Evolutionary conservation across 2,113 vertebrate genomes (phyloP).

Genomic region (Oreamnos americanus): DNA sequence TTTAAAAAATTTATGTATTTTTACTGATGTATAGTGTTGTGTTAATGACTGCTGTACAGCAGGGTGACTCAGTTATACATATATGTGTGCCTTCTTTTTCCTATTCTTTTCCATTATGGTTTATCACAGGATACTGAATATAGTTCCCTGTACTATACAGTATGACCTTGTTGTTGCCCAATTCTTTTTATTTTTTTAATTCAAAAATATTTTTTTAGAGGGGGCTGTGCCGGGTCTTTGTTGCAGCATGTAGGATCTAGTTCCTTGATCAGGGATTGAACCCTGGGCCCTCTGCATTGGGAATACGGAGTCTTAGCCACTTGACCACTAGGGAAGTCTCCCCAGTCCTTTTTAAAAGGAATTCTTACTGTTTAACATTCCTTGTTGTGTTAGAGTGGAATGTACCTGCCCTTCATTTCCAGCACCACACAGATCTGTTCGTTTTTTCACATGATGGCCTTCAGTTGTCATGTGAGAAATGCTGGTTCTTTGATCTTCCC

Average conservation of each 20-base stretch:
- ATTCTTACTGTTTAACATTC: background rate
- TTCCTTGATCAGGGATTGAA: background rate
- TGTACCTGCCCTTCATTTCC: background rate
- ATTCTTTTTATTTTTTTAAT: background rate
- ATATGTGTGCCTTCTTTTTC: background rate
- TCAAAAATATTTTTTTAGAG: background rate
- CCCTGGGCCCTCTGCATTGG: background rate
- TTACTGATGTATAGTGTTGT: background rate
- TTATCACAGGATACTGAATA: background rate
- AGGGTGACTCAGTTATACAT: background rate
- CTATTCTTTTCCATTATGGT: background rate
- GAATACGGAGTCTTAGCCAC: background rate
- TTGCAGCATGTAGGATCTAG: background rate
- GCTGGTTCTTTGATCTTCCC: background rate
- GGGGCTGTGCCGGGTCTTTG: background rate
- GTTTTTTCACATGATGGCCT: slow-evolving; percentile 15
- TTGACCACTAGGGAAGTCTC: background rate
- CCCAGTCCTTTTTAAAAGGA: background rate
- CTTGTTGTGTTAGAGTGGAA: background rate
- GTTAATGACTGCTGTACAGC: background rate
- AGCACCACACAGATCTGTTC: background rate
- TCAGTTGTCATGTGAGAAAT: slow-evolving; percentile 26
- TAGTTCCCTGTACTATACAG: background rate
- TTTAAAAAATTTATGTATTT: background rate
- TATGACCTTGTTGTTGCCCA: background rate